Evolutionary conservation across 2,797 vertebrate genomes (phyloP).

Genomic region (Xerus rutilus): DNA sequence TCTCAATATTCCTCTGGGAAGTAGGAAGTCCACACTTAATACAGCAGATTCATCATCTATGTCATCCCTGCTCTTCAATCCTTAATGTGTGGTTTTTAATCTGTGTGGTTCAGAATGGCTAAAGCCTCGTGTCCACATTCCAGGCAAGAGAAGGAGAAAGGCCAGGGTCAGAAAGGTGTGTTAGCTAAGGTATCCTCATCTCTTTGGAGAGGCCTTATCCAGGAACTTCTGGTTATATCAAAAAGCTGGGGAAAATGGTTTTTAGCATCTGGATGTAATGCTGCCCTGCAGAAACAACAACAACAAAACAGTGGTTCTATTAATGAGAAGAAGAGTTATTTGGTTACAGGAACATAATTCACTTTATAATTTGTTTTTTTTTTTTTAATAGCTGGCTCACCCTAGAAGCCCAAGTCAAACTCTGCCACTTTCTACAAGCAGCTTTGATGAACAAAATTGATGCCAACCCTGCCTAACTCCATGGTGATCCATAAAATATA

Average conservation of each 20-base stretch:
- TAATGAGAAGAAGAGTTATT: slow-evolving; percentile 16
- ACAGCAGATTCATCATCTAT: background rate
- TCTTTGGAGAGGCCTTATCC: slow-evolving; percentile 5
- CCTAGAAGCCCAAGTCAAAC: slow-evolving; percentile 88
- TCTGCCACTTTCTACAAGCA: slow-evolving; percentile 80
- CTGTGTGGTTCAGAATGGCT: background rate
- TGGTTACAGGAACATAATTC: background rate
- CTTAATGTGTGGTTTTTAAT: background rate
- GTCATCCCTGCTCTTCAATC: background rate
- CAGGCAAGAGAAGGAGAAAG: background rate
- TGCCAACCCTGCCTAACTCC: slow-evolving; percentile 26
- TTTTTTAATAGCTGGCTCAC: slow-evolving; percentile 87
- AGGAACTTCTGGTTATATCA: background rate
- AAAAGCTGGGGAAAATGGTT: background rate
- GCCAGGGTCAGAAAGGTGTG: background rate
- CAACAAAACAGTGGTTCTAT: background rate
- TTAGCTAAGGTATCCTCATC: background rate
- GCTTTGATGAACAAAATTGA: slow-evolving; percentile 87
- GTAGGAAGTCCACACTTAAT: background rate
- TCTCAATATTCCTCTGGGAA: slow-evolving; percentile 22
- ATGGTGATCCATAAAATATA: slow-evolving; percentile 20
- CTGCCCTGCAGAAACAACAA: background rate
- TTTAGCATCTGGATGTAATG: background rate
- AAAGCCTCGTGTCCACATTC: background rate
- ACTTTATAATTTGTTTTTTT: slow-evolving; percentile 51